phyloP scores from a whole-genome alignment of 2,888 invertebrate species.

The Dendrolimus houi region DNA sequence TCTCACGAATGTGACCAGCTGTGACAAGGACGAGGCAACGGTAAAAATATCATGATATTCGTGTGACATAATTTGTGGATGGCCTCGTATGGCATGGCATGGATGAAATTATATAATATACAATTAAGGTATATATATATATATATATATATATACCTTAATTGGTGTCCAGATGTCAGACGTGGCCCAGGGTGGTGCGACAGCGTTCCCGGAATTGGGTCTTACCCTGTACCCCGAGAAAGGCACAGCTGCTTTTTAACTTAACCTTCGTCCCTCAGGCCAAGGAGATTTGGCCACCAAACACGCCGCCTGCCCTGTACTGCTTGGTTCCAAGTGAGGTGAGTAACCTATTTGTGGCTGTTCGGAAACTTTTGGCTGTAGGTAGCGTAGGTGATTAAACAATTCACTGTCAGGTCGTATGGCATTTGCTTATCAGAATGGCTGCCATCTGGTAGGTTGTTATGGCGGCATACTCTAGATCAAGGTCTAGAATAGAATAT shows the following conservation, averaged over 20 bases:
- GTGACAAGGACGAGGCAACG: not conserved
- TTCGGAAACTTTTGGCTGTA: no score
- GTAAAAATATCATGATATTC: not conserved
- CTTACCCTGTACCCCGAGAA: constrained; percentile 91
- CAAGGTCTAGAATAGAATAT: no score
- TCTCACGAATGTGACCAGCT: not conserved
- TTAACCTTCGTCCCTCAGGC: constrained; percentile 93
- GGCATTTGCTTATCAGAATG: no score
- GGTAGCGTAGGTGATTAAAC: no score
- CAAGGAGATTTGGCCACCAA: constrained; percentile 94
- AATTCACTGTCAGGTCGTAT: no score
- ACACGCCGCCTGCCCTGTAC: constrained; percentile 98
- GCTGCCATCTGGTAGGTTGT: no score
- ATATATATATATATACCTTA: no score
- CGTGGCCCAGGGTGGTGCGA: constrained; percentile 97
- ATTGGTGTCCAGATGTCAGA: constrained; percentile 88
- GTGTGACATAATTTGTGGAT: not conserved
- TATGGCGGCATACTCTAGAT: no score
- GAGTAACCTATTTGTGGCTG: constrained; percentile 8
- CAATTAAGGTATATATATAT: no score
- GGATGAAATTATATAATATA: no score
- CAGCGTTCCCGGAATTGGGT: constrained; percentile 95
- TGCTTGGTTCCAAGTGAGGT: constrained; percentile 99
- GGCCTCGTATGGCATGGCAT: not conserved
- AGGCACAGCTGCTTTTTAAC: constrained; percentile 97